Base-by-base conservation (phyloP, 2,888 invertebrate species). In the Drosophila borealis region DNA sequence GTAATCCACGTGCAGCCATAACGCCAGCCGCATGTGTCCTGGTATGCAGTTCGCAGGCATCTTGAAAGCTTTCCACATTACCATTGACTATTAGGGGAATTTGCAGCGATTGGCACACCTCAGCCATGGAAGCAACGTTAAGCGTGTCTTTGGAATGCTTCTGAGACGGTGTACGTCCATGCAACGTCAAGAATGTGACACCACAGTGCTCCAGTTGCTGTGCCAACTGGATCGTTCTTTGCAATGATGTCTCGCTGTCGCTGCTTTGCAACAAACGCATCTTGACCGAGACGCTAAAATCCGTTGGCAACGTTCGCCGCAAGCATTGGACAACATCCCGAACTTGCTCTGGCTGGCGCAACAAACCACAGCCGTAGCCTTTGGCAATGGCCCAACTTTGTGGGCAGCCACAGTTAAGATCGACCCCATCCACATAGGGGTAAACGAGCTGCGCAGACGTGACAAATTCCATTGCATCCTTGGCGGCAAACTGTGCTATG, bases 401-500 rank as follows among this genome's bases (percentile, higher is more conserved):
- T 1, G 99, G 99, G 86, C 99, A 99, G 0, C 99, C 99, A 93
- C 99, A 99, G 91, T 99, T 99, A 37, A 99, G 93, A 93, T 99
- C 99, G 2, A 98, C 96, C 6, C 99, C 99, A 93, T 97, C 96
- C 59, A 96, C 95, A 93, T 96, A 96, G 94, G 96, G 96, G 77
- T 95, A 95, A 37, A 98, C 94, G 74, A 99, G 93, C 93, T 96
- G 95, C 4, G 98, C 94, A 25, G 98, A 98, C 89, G 95, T 94
- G 3, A 96, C 95, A 92, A 99, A 97, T 91, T 98, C 98, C 74
- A 94, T 92, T 0, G 95, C 93, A 89, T 95, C 96, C 83, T 96
- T 97, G 0, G 98, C 96, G 41, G 99, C 99, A 94, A 99, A 99
- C 92, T 99, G 99, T 0, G 96, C 97, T 78, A 99, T 95, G 37